Conservation (phyloP, 1,140 invertebrate genomes). For the Ectropis grisescens region DNA sequence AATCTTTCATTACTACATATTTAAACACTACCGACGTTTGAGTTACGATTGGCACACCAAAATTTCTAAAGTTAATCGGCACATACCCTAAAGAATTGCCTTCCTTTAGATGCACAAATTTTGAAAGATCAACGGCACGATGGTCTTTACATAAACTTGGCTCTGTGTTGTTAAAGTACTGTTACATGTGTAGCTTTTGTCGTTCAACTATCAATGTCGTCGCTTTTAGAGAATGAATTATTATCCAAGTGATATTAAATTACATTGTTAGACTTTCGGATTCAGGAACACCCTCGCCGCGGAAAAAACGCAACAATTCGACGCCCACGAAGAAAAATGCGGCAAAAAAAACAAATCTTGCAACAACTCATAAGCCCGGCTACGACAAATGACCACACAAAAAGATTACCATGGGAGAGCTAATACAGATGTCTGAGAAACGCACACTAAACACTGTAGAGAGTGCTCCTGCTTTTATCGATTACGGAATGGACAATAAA, state of each 20-base stretch:
- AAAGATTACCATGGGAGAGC: conserved; percentile 75
- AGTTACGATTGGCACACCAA: conserved; percentile 25
- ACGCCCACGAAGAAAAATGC: conserved; percentile 78
- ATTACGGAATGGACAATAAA: conserved; percentile 54
- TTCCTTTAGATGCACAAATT: conserved; percentile 47
- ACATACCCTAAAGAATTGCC: conserved; percentile 55
- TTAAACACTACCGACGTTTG: too few relatives aligned
- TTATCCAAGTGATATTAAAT: conserved; percentile 1
- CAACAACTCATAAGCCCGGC: conserved; percentile 76
- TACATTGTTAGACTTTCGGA: conserved; percentile 9
- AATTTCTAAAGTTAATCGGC: conserved; percentile 24
- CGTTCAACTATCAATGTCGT: conserved; percentile 33
- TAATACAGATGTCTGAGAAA: conserved; percentile 78
- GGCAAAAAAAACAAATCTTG: conserved; percentile 81
- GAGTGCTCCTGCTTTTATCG: conserved; percentile 57
- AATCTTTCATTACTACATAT: too few relatives aligned
- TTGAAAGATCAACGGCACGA: conserved; percentile 35
- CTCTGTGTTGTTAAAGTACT: conserved; percentile 13
- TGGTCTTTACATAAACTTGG: conserved; percentile 14
- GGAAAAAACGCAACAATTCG: conserved; percentile 81
- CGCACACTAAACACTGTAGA: conserved; percentile 56
- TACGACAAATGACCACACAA: conserved; percentile 58
- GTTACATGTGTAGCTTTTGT: conserved; percentile 32
- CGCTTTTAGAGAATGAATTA: conserved; percentile 26
- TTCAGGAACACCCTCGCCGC: conserved; percentile 77